Conservation (phyloP, 2,888 invertebrate species). For the Cybosia mesomella region DNA sequence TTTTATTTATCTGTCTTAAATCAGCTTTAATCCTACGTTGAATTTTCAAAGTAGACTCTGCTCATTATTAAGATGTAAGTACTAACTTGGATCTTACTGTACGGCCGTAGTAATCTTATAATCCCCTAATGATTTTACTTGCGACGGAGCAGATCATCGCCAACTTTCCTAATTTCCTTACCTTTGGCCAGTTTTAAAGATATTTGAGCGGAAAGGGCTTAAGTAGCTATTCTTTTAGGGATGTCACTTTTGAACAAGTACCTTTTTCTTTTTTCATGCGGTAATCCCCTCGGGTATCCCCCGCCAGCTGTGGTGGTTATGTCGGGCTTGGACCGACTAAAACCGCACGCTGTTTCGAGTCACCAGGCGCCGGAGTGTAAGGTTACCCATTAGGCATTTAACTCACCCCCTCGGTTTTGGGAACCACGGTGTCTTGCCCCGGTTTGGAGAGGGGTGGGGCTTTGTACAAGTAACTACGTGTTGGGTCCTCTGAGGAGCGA, state of each 20-base stretch:
- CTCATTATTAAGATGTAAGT: neutral
- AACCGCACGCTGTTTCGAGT: too few species aligned
- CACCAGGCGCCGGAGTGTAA: too few species aligned
- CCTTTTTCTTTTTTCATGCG: too few species aligned
- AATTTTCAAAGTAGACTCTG: neutral
- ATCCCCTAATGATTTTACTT: slow-evolving; percentile 25
- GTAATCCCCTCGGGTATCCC: too few species aligned
- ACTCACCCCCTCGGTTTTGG: too few species aligned
- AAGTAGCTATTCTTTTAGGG: slow-evolving; percentile 24
- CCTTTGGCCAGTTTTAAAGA: slow-evolving; percentile 29
- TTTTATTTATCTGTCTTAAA: neutral
- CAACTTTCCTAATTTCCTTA: slow-evolving; percentile 32
- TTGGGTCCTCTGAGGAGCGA: too few species aligned
- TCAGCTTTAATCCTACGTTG: neutral
- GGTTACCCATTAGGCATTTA: too few species aligned
- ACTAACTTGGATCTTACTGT: neutral
- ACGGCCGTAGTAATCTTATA: slow-evolving; percentile 19
- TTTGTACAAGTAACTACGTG: too few species aligned
- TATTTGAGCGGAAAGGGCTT: slow-evolving; percentile 22
- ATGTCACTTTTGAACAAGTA: slow-evolving; percentile 24
- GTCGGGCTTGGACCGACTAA: too few species aligned
- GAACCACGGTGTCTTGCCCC: too few species aligned
- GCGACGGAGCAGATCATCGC: slow-evolving; percentile 18
- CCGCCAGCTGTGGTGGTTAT: too few species aligned
- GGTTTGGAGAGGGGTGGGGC: too few species aligned